These are phyloP conservation scores for Myxocyprinus asiaticus DNA, from an alignment of 2,113 vertebrate species.

Conservation along the genomic window DNA sequence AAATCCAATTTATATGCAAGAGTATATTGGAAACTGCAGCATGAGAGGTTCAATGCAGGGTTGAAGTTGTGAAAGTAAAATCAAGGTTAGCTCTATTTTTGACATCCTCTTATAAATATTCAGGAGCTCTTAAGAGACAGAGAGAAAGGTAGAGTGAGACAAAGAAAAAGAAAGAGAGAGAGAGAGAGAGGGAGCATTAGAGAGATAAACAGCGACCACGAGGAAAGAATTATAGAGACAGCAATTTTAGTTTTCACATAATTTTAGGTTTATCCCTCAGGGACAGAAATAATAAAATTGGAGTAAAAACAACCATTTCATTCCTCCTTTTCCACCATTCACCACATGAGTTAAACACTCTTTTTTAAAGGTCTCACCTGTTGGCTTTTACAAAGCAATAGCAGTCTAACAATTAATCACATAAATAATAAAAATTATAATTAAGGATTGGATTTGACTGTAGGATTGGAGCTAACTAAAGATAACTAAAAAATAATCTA, in stretches of 20 bases:
- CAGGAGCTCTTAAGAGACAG: conserved; percentile 58
- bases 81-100: conserved; percentile 70
- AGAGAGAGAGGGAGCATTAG: conserved; percentile 41
- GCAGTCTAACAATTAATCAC: not conserved
- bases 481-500: too few relatives aligned
- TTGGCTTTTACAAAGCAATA: conserved; percentile 51
- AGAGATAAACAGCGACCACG: not conserved
- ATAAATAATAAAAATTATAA: too few relatives aligned
- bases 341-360: conserved; percentile 13
- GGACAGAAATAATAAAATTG: conserved; percentile 68
- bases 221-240: conserved; percentile 62
- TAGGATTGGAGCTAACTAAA: too few relatives aligned
- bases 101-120: conserved; percentile 70
- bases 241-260: conserved; percentile 67
- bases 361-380: not conserved
- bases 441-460: too few relatives aligned
- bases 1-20: conserved; percentile 57
- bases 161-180: not conserved
- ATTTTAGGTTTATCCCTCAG: conserved; percentile 68
- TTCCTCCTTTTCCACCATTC: conserved; percentile 6
- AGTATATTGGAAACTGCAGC: conserved; percentile 43
- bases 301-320: conserved; percentile 51
- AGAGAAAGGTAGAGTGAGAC: conserved; percentile 42
- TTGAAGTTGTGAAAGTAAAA: conserved; percentile 60
- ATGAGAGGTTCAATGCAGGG: conserved; percentile 54